Evolutionary conservation across 2,797 vertebrate species (phyloP), one percentile per base, ranked within the genome.

Genomic region (Anguilla marmorata): DNA sequence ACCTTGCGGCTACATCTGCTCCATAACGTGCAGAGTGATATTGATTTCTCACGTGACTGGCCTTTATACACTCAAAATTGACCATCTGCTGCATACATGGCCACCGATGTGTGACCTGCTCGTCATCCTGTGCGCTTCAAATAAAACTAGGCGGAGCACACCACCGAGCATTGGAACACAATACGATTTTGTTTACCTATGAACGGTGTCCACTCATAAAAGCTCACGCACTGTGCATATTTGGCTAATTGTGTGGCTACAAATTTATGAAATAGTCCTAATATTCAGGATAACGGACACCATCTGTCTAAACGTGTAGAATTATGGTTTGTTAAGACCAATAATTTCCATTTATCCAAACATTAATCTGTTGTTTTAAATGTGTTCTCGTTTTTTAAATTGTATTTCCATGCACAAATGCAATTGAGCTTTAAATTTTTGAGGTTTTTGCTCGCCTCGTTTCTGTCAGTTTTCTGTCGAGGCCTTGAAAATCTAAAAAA

Each of bases 71-170:
- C 37, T 45, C 1, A 60, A 37, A 54, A 11, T n/a, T 9, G 60
- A 66, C 30, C 58, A 86, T 56, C 85, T 66, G 56, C 85, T 69
- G 33, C 58, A 86, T 16, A 86, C 19, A 41, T 41, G 45, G 33
- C 6, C 85, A 48, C 3, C 33, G 60, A 86, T 14, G 6, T 50
- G 80, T 52, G 6, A 50, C 12, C 37, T 74, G 69, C 69, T 33
- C 80, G 5, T 50, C 79, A 82, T 54, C 48, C n/a, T 48, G 2
- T 83, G 79, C 41, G 33, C 50, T 84, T 84, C 24, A 54, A n/a
- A 54, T 52, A 12, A 27, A 54, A 12, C 8, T 21, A 82, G 79
- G 24, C 45, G 7, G 80, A 30, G 37, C 74, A 45, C 33, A 21
- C 16, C 11, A 8, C 74, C 11, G 69, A 33, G 9, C 5, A 79